Percentiles rank a stretch among this genome's conserved stretches.
phyloP scores from a whole-genome alignment of 2,888 invertebrate species.

The Eugnorisma glareosa region DNA sequence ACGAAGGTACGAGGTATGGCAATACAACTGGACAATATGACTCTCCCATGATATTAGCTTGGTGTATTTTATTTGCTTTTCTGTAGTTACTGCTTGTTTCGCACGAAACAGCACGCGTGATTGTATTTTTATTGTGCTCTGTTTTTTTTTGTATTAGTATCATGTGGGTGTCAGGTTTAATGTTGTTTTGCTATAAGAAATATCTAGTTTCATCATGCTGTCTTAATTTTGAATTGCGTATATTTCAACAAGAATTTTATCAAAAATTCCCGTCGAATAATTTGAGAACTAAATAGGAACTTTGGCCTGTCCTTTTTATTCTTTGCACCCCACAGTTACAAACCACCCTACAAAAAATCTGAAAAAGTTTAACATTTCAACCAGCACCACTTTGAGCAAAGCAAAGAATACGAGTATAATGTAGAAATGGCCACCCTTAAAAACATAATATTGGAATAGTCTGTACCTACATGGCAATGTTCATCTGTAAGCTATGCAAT shows the following conservation, averaged over 20 bases:
- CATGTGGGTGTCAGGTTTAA: conserved; percentile 25
- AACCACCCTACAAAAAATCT: not conserved
- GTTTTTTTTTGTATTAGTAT: conserved; percentile 10
- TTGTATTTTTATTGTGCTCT: conserved; percentile 6
- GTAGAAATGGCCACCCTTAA: not conserved
- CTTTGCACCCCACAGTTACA: not conserved
- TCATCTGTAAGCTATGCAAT: not conserved
- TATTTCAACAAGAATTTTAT: not conserved
- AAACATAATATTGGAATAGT: not conserved
- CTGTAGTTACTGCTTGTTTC: conserved; percentile 40
- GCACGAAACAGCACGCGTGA: conserved; percentile 29
- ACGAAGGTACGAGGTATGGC: too few relatives aligned
- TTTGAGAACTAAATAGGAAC: not conserved
- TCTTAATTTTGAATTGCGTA: not conserved
- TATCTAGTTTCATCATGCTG: not conserved
- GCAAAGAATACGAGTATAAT: not conserved
- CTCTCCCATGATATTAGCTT: conserved; percentile 29
- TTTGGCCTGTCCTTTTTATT: not conserved
- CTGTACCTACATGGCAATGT: too few relatives aligned
- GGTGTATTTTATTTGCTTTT: conserved; percentile 38
- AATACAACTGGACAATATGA: conserved; percentile 30
- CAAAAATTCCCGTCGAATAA: not conserved
- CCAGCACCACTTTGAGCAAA: too few relatives aligned
- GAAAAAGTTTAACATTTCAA: not conserved
- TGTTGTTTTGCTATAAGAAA: conserved; percentile 10